Evolutionary conservation across 2,888 invertebrate genomes (phyloP).

Genomic region (Pollenia griseotomentosa): DNA sequence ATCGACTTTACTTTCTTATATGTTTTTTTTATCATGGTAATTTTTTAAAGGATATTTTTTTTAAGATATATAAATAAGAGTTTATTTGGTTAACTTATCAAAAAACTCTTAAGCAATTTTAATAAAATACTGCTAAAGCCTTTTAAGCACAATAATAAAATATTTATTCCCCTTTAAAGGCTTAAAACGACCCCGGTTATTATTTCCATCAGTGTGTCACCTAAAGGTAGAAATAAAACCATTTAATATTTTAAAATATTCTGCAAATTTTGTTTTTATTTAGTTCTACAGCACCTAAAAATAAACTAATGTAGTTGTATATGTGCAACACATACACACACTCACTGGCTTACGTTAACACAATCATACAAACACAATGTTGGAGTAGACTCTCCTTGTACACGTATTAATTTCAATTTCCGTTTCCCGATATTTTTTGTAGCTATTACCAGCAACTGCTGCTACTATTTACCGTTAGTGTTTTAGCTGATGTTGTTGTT

Average conservation of each 20-base stretch:
- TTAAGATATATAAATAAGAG: no score
- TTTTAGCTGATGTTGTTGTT: slow-evolving; percentile 7
- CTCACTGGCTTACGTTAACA: not conserved
- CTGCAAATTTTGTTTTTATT: slow-evolving; percentile 46
- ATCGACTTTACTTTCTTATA: no score
- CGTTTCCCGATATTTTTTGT: slow-evolving; percentile 35
- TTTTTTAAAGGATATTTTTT: no score
- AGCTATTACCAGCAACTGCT: slow-evolving; percentile 4
- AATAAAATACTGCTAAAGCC: no score
- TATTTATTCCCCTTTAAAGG: not conserved
- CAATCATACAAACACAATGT: not conserved
- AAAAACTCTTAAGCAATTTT: no score
- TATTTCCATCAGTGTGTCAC: slow-evolving; percentile 10
- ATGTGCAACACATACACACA: not conserved
- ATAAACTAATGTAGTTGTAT: not conserved
- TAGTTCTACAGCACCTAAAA: not conserved
- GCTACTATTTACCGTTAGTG: not conserved
- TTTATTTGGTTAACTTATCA: no score
- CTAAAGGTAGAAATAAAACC: slow-evolving; percentile 22
- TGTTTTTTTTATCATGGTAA: no score
- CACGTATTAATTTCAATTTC: slow-evolving; percentile 50
- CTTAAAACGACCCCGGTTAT: not conserved
- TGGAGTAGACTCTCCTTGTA: not conserved
- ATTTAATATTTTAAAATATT: slow-evolving; percentile 42
- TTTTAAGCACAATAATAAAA: no score